phyloP scores from a whole-genome alignment of 2,888 invertebrate species.

The Panopea generosa region DNA sequence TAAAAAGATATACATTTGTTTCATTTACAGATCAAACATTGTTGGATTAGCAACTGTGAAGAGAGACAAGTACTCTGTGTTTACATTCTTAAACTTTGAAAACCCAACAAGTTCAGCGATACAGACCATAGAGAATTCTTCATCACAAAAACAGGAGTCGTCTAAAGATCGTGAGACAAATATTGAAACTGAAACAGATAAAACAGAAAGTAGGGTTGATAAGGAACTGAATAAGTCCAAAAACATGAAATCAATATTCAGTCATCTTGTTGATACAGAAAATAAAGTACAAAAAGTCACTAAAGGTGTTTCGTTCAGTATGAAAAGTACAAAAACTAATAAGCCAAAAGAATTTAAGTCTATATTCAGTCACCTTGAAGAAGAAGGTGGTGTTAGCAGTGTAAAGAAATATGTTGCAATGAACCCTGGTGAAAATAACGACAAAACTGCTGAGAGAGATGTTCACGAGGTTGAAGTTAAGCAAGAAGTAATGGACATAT shows the following conservation, averaged over 20 bases:
- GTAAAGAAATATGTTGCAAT: slow-evolving; percentile 19
- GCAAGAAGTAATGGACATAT: not conserved
- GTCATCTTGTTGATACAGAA: slow-evolving; percentile 56
- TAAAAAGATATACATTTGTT: no score
- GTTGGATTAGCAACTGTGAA: slow-evolving; percentile 87
- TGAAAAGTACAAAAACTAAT: slow-evolving; percentile 43
- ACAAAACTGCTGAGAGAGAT: not conserved
- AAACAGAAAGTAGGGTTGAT: slow-evolving; percentile 20
- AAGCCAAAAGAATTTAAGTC: slow-evolving; percentile 56
- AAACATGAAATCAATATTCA: slow-evolving; percentile 63
- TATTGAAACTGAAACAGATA: not conserved
- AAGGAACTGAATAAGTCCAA: slow-evolving; percentile 43
- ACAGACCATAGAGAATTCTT: not conserved
- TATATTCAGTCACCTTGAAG: slow-evolving; percentile 62
- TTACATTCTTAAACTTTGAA: slow-evolving; percentile 89
- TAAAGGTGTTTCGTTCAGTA: slow-evolving; percentile 52
- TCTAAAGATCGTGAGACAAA: slow-evolving; percentile 1
- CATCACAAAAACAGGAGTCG: not conserved
- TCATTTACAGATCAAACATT: slow-evolving; percentile 80
- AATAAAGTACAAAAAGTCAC: slow-evolving; percentile 29
- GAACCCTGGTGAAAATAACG: slow-evolving; percentile 17
- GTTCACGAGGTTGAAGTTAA: not conserved
- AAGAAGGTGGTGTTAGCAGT: slow-evolving; percentile 19
- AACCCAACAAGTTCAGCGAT: slow-evolving; percentile 33
- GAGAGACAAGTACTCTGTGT: slow-evolving; percentile 90